Base-by-base conservation (phyloP, 92 coral and sea anemone species). In the Parazoanthus atlanticus region DNA sequence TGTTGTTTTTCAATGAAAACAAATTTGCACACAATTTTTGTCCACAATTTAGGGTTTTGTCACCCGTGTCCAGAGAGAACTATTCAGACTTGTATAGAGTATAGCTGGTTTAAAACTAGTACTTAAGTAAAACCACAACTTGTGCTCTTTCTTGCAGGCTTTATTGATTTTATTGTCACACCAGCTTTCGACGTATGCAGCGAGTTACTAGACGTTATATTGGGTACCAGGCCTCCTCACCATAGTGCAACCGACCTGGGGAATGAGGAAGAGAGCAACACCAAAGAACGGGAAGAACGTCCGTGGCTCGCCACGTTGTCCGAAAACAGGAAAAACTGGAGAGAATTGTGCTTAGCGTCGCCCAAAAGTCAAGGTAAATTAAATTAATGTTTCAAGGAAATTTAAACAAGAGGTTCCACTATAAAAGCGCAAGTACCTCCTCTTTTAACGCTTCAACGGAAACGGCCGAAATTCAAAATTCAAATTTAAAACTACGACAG, bases 121-220 rank as follows among this genome's bases (percentile, higher is more conserved):
- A 19, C 12, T 47, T 47, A 3, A 30, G 12, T 80, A 49, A 54
- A 52, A 52, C 3, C 21, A 33, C 26, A 16, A 6, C 9, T 52
- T 58, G 16, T 30, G 32, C 1, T 34, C 46, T 32, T 46, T 31
- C 61, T 71, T 52, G 34, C 92, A 97, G 99, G 99, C 40, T 97
- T 97, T 65, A 95, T 97, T 21, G 96, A 94, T 80, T 88, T 97
- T n/a, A 93, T 97, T 43, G 94, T 97, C 36, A 71, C 93, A 17
- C 99, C 99, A 12, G 98, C 99, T 8, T 90, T 93, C 69, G 99
- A 97, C 12, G 85, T 97, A 25, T 95, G 97, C 86, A 93, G 96
- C 33, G 99, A 97, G 61, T 92, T 96, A 49, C 31, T 95, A 25
- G 99, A 97, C 74, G 80, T 91, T n/a, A 80, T 97, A 78, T 79